Conservation (phyloP, 2,797 vertebrate genomes). For the Pipistrellus pipistrellus region DNA sequence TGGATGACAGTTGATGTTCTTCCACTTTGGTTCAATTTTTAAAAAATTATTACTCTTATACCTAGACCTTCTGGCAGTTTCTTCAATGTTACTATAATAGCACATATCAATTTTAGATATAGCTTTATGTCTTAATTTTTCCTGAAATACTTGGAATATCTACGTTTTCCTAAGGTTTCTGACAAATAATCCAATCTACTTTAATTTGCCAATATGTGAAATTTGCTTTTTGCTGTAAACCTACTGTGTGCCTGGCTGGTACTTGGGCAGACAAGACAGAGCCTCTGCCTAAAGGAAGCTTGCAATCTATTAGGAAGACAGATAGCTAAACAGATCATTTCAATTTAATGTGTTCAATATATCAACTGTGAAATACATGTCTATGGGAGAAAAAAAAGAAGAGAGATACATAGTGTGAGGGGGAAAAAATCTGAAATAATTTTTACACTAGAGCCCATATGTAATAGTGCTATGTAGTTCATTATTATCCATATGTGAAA, state of each 20-base stretch:
- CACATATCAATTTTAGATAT: not conserved
- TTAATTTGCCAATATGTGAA: not conserved
- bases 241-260: not conserved
- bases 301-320: not conserved
- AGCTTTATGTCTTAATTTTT: conserved; percentile 30
- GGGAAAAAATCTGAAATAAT: conserved; percentile 47
- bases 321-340: not conserved
- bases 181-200: not conserved
- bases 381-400: not conserved
- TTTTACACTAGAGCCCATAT: conserved; percentile 54
- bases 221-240: not conserved
- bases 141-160: not conserved
- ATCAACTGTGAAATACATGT: not conserved
- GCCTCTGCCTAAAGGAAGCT: not conserved
- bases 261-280: not conserved
- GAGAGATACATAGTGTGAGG: not conserved
- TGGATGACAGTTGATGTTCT: conserved; percentile 38
- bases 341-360: not conserved
- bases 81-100: conserved; percentile 44
- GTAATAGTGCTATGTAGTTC: conserved; percentile 36
- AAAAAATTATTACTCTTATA: conserved; percentile 61
- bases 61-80: conserved; percentile 35
- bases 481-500: conserved; percentile 50
- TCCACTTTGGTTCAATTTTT: conserved; percentile 62
- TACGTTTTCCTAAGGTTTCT: conserved; percentile 36